These are phyloP conservation scores for Australoheros scitulus DNA, from an alignment of 2,113 vertebrate genomes.

Conservation along the genomic window DNA sequence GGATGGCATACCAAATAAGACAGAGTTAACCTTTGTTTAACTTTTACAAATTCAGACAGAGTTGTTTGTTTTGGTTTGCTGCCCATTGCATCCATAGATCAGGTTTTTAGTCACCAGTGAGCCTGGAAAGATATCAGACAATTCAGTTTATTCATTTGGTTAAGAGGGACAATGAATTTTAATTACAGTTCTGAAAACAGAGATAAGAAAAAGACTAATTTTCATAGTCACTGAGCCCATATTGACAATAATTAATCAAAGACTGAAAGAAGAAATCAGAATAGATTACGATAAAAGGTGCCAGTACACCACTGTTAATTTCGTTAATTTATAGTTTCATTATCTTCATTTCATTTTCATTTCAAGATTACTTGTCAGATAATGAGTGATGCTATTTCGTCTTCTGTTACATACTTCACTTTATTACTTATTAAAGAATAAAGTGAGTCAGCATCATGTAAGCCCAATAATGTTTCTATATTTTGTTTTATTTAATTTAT, in stretches of 20 bases:
- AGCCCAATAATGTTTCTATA: background rate
- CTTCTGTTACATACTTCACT: background rate
- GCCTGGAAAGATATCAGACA: background rate
- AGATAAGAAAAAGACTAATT: constrained; percentile 6
- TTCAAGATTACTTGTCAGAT: background rate
- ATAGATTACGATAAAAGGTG: constrained; percentile 7
- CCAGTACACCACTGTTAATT: background rate
- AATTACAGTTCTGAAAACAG: constrained; percentile 1
- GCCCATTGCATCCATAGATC: background rate
- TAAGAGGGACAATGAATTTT: constrained; percentile 1
- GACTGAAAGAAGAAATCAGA: background rate
- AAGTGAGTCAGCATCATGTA: background rate
- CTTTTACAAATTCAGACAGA: background rate
- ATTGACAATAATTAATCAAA: constrained; percentile 5
- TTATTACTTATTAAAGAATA: background rate
- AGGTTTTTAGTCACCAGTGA: background rate
- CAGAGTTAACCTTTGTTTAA: background rate
- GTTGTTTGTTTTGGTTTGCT: background rate
- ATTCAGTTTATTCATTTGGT: background rate
- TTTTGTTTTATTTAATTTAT: background rate
- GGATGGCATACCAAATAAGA: background rate
- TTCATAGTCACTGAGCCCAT: background rate
- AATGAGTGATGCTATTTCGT: background rate
- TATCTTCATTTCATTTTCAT: constrained; percentile 3
- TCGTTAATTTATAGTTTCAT: background rate